These are phyloP conservation scores for Xanthorhoe spadicearia DNA, from an alignment of 2,888 invertebrate species.

Conservation along the genomic window DNA sequence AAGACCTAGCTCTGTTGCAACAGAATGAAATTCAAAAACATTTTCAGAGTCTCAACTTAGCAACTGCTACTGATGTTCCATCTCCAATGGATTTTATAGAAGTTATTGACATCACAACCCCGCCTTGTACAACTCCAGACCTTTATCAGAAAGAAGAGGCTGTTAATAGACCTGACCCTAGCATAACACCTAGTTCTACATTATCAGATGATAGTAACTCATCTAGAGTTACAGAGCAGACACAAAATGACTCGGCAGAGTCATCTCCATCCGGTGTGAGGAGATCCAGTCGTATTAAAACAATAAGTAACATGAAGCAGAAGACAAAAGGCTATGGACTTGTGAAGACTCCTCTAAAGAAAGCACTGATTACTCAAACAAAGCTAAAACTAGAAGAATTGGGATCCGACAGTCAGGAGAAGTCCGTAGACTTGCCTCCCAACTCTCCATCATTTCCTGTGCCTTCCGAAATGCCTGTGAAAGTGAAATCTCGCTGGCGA, in stretches of 20 bases:
- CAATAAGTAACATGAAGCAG: constrained; percentile 88
- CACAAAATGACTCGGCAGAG: constrained; percentile 76
- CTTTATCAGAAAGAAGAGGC: constrained; percentile 60
- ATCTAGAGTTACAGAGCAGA: constrained; percentile 69
- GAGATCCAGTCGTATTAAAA: constrained; percentile 90
- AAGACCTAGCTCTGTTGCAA: constrained; percentile 14
- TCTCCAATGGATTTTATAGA: constrained; percentile 65
- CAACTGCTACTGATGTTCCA: constrained; percentile 49
- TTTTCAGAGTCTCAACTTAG: constrained; percentile 71
- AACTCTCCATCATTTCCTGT: constrained; percentile 76
- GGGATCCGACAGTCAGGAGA: constrained; percentile 83
- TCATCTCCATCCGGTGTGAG: constrained; percentile 86
- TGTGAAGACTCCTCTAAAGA: constrained; percentile 83
- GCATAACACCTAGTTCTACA: constrained; percentile 76
- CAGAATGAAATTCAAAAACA: constrained; percentile 71
- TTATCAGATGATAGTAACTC: constrained; percentile 80
- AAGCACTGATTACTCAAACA: constrained; percentile 79
- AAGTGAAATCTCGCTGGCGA: constrained; percentile 92
- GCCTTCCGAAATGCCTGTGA: constrained; percentile 87
- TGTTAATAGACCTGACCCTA: constrained; percentile 72
- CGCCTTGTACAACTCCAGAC: constrained; percentile 65
- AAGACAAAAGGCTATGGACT: constrained; percentile 87
- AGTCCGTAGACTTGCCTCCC: constrained; percentile 63
- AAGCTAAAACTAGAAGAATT: constrained; percentile 85
- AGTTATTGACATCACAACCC: constrained; percentile 52